These are phyloP conservation scores for Strix occidentalis DNA, from an alignment of 2,797 vertebrate genomes.

Conservation along the genomic window DNA sequence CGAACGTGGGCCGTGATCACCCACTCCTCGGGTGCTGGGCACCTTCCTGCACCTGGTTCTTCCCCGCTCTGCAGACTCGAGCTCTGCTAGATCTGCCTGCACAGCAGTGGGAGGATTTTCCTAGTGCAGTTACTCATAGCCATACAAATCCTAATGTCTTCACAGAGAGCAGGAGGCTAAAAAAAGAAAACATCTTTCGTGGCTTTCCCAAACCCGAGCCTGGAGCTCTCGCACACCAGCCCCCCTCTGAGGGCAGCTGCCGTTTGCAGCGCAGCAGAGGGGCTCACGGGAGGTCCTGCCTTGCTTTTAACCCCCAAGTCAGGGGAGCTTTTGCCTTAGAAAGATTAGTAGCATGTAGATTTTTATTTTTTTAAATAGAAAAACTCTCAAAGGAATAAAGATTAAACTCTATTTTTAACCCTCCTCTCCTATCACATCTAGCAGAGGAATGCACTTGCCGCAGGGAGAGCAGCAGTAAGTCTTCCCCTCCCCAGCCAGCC, in stretches of 20 bases:
- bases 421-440: background rate
- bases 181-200: background rate
- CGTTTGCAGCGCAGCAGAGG: background rate
- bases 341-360: background rate
- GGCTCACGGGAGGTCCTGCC: background rate
- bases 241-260: background rate
- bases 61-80: background rate
- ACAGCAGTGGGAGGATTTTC: slow-evolving; percentile 52
- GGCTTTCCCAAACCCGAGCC: background rate
- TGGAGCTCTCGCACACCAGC: background rate
- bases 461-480: background rate
- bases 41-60: background rate
- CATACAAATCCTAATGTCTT: slow-evolving; percentile 13
- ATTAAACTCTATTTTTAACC: background rate
- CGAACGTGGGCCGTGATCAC: background rate
- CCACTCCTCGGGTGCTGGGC: slow-evolving; percentile 5
- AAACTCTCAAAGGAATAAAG: background rate
- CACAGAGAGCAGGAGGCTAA: slow-evolving; percentile 39
- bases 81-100: slow-evolving; percentile 17
- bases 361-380: background rate
- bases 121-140: slow-evolving; percentile 35
- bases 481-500: background rate
- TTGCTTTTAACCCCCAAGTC: background rate
- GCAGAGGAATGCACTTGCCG: background rate
- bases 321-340: background rate